Evolutionary conservation across 2,888 invertebrate species (phyloP), one percentile per base, ranked within the genome.

Genomic region (Dascillus cervinus): DNA sequence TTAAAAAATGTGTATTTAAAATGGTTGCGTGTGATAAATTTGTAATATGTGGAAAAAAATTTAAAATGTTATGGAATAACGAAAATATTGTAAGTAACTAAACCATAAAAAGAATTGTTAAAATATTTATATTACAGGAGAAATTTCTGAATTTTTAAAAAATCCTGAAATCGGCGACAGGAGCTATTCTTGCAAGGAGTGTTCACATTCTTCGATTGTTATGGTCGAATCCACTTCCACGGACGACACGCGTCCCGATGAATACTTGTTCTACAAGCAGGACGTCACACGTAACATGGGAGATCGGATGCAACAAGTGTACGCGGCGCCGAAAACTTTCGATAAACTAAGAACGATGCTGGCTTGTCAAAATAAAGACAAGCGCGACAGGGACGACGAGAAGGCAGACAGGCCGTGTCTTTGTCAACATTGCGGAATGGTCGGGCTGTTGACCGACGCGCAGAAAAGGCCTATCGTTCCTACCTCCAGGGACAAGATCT

Each of bases 371-470:
- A 54, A 58, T 25, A 46, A 49, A 22, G 31, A 47, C 3, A 43
- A 39, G 15, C 26, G 32, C 1, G 33, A 41, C 9, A 34, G 24
- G 3, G 28, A 41, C 2, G 30, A 34, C 3, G 30, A 37, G 3
- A 56, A 58, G 32, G 37, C 47, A 6, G 49, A 55, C 4, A 43
- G 46, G 4, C 62, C 61, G 2, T 64, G 64, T 37, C 31, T 53
- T 9, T 64, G 64, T 34, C 56, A 59, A 38, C 61, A 63, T 36
- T 64, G 64, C 34, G 62, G 60, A 1, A 54, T 62, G 35, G 49
- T 63, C 2, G 60, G 61, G 3, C 47, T 63, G 3, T 36, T 64
- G 13, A 47, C 53, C 1, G 63, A 64, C 37, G 59, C 62, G 1
- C 62, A 62, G 26, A 64, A 64, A 32, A 47, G 51, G 11, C 63